Percentiles rank a stretch among this genome's conserved stretches.
phyloP scores from a whole-genome alignment of 53 echinoderm and acorn worm species.

The Apostichopus leukothele region DNA sequence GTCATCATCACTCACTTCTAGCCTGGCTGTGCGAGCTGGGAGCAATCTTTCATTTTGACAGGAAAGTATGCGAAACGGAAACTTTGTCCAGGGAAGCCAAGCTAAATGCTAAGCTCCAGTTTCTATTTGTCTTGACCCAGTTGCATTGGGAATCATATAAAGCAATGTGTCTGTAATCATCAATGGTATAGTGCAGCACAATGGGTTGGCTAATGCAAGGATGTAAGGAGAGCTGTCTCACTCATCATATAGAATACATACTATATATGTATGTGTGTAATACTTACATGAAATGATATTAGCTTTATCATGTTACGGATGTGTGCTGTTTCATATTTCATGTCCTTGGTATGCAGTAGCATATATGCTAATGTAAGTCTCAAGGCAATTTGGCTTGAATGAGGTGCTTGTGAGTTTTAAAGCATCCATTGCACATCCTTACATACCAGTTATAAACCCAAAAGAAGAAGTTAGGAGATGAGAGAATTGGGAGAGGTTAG shows the following conservation, averaged over 20 bases:
- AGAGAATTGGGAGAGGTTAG: too few species aligned
- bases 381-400: too few species aligned
- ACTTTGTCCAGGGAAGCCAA: neutral
- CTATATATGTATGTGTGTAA: too few species aligned
- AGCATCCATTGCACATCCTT: too few species aligned
- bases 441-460: too few species aligned
- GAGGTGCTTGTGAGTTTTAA: too few species aligned
- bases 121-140: conserved; percentile 40
- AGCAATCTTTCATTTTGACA: conserved; percentile 11
- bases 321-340: too few species aligned
- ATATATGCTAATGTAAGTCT: too few species aligned
- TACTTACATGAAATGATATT: too few species aligned
- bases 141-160: conserved; percentile 34
- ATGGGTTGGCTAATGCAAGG: neutral
- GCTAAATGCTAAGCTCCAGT: conserved; percentile 25
- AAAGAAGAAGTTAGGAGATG: too few species aligned
- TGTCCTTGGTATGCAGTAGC: too few species aligned
- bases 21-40: neutral
- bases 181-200: neutral
- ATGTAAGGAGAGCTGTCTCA: neutral
- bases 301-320: too few species aligned
- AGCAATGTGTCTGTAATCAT: neutral
- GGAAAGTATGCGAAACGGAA: conserved; percentile 11
- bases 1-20: conserved; percentile 6
- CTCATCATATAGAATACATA: neutral